Percentiles rank a stretch among this genome's conserved stretches.
Evolutionary conservation across 2,113 vertebrate genomes (phyloP).

Genomic region (Uria aalge): DNA sequence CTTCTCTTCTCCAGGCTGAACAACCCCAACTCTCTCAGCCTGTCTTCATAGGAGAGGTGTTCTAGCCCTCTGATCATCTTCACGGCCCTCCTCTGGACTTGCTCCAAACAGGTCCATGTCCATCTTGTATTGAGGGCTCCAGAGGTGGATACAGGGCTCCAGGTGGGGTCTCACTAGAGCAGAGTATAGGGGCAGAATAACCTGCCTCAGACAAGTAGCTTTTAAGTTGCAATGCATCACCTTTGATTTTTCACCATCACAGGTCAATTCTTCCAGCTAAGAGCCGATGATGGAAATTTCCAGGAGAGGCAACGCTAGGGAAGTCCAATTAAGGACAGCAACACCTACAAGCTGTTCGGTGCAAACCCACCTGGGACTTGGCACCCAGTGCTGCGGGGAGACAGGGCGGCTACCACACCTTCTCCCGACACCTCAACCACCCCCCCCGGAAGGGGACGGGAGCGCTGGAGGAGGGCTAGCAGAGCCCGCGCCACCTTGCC

Average conservation of each 20-base stretch:
- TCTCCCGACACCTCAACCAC: rapidly evolving
- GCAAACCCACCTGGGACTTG: rapidly evolving
- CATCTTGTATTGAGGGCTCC: background rate
- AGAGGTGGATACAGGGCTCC: background rate
- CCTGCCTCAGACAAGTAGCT: background rate
- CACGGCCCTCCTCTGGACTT: background rate
- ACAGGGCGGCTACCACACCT: rapidly evolving
- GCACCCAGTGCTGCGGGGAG: rapidly evolving
- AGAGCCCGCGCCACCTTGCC: rapidly evolving
- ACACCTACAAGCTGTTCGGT: rapidly evolving
- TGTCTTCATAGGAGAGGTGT: background rate
- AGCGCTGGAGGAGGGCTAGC: rapidly evolving
- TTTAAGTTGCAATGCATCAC: background rate
- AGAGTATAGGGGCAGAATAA: background rate
- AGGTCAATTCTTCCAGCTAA: background rate
- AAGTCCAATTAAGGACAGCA: rapidly evolving
- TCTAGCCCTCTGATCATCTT: background rate
- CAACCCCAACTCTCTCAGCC: background rate
- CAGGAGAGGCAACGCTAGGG: too few relatives aligned
- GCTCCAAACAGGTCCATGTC: background rate
- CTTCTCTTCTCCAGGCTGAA: background rate
- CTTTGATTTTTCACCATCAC: background rate
- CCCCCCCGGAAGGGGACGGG: rapidly evolving
- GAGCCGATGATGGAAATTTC: rapidly evolving
- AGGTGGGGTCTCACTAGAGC: background rate